phyloP scores from a whole-genome alignment of 92 coral and sea anemone species.

The Metridium senile region DNA sequence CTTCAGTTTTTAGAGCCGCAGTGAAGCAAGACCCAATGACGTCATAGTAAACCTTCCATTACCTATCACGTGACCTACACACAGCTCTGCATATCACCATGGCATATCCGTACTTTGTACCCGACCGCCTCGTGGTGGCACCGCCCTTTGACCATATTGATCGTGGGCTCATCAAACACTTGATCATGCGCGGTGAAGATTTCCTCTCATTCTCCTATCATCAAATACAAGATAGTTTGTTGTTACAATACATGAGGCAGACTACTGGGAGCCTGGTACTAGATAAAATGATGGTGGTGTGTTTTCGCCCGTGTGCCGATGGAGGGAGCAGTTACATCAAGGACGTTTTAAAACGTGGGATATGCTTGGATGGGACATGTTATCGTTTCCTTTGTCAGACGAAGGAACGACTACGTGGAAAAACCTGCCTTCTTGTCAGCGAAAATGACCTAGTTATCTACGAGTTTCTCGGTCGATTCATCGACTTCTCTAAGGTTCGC shows the following conservation, averaged over 20 bases:
- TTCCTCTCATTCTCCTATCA: constrained; percentile 62
- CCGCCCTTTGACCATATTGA: constrained; percentile 67
- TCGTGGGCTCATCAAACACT: constrained; percentile 53
- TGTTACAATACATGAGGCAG: constrained; percentile 64
- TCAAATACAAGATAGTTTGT: constrained; percentile 59
- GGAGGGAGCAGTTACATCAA: constrained; percentile 31
- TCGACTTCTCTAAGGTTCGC: constrained; percentile 72
- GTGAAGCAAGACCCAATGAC: background rate
- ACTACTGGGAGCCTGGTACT: constrained; percentile 48
- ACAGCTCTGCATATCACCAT: background rate
- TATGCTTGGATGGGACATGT: constrained; percentile 54
- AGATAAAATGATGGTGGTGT: constrained; percentile 65
- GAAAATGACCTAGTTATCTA: constrained; percentile 71
- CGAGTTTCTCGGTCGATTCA: constrained; percentile 67
- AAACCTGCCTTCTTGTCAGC: constrained; percentile 80
- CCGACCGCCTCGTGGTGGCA: constrained; percentile 55
- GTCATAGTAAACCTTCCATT: background rate
- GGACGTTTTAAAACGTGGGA: constrained; percentile 63
- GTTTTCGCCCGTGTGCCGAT: constrained; percentile 44
- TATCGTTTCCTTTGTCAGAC: constrained; percentile 88
- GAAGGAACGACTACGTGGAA: constrained; percentile 78
- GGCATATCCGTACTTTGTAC: constrained; percentile 62
- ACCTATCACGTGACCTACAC: background rate
- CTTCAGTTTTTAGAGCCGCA: background rate
- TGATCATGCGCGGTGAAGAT: constrained; percentile 55